These are phyloP conservation scores for Cylindroiulus punctatus DNA, from an alignment of 2,888 invertebrate species.

Conservation along the genomic window DNA sequence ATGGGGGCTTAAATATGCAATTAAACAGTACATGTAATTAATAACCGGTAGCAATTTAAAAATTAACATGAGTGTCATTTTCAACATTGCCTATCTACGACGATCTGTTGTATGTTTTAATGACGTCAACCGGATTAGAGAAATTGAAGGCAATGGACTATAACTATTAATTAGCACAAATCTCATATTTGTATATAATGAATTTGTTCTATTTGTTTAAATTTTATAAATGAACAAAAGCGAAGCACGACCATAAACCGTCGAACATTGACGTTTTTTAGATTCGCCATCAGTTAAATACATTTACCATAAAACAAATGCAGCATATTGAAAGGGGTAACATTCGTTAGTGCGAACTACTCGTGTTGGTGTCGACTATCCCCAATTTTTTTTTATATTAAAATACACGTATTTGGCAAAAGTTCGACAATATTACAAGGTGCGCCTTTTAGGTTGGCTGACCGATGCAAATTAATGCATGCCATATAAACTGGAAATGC, in stretches of 20 bases:
- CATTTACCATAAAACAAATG: background rate
- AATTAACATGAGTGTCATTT: background rate
- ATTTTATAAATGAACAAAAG: background rate
- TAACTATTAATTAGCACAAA: background rate
- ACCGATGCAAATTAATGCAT: background rate
- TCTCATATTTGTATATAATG: background rate
- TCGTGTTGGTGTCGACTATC: background rate
- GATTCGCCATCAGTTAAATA: background rate
- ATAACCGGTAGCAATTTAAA: background rate
- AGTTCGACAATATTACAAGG: background rate
- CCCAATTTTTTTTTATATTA: background rate
- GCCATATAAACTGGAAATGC: constrained; percentile 35
- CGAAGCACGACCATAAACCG: no score
- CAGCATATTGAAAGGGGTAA: background rate
- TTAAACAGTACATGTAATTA: background rate
- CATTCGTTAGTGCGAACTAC: background rate
- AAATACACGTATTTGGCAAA: background rate
- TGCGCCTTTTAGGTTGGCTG: background rate
- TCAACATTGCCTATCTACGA: background rate
- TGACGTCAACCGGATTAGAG: background rate
- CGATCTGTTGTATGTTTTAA: background rate
- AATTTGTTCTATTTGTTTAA: background rate
- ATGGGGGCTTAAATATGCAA: no score
- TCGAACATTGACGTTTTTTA: background rate
- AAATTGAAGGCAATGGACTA: background rate